Evolutionary conservation across 30 jellyfish, hydroid and myxozoan genomes (phyloP).

Genomic region (Aurelia sp.): DNA sequence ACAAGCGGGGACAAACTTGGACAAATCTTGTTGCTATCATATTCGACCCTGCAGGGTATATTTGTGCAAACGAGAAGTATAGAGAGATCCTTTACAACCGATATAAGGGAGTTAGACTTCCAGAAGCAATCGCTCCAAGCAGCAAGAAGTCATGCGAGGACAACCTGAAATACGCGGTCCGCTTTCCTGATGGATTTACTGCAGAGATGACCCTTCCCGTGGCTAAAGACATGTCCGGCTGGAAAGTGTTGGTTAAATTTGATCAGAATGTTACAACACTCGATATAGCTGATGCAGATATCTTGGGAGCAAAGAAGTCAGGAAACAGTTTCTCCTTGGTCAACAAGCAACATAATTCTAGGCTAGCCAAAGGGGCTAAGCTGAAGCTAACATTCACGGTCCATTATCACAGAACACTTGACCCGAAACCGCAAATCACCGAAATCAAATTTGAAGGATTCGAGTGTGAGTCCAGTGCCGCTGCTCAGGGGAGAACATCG

Average conservation of each 20-base stretch:
- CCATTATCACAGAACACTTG: slow-evolving; percentile 5
- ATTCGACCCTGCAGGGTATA: slow-evolving; percentile 53
- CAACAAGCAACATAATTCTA: slow-evolving; percentile 2
- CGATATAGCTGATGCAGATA: slow-evolving; percentile 27
- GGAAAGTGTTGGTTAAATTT: slow-evolving; percentile 15
- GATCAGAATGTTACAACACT: neutral
- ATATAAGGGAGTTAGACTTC: slow-evolving; percentile 2
- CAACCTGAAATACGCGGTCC: neutral
- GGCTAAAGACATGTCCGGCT: neutral
- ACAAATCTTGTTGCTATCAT: slow-evolving; percentile 44
- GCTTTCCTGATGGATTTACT: slow-evolving; percentile 32
- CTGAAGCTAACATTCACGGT: slow-evolving; percentile 10
- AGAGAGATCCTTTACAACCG: slow-evolving; percentile 24
- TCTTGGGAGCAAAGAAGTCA: slow-evolving; percentile 2
- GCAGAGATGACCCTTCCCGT: slow-evolving; percentile 7
- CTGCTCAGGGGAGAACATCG: neutral
- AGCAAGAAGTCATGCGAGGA: slow-evolving; percentile 1
- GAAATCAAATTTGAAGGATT: neutral
- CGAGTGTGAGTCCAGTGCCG: neutral
- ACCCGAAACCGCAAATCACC: slow-evolving; percentile 1
- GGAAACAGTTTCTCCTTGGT: neutral
- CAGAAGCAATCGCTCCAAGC: neutral
- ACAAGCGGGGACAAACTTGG: slow-evolving; percentile 19
- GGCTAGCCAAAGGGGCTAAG: neutral
- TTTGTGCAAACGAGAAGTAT: slow-evolving; percentile 23